Percentiles rank a stretch among this genome's conserved stretches.
Conservation (phyloP, 2,797 vertebrate genomes). For the Enteromius trimaculatus region DNA sequence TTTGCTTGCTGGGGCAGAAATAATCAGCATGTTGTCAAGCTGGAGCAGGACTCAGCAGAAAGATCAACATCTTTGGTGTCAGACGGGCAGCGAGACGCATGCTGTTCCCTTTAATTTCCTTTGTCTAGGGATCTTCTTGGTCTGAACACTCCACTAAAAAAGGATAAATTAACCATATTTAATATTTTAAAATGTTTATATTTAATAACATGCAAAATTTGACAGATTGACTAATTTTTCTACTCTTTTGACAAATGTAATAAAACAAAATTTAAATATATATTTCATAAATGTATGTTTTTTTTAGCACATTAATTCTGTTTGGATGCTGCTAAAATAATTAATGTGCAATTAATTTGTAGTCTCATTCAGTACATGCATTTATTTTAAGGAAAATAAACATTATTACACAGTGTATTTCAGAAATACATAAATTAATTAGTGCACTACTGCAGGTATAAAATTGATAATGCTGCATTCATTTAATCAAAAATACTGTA, state of each 20-base stretch:
- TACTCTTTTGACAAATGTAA: not conserved
- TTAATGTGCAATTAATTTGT: not conserved
- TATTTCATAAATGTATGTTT: not conserved
- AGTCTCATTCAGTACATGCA: not conserved
- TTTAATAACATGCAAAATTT: not conserved
- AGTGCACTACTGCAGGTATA: not conserved
- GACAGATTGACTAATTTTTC: not conserved
- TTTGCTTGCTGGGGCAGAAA: slow-evolving; percentile 37
- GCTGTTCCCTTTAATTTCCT: slow-evolving; percentile 25
- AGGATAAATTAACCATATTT: not conserved
- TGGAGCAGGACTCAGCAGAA: not conserved
- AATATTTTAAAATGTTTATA: not conserved
- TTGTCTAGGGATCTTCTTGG: slow-evolving; percentile 5
- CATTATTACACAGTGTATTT: not conserved
- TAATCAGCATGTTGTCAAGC: slow-evolving; percentile 41
- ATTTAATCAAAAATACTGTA: not conserved
- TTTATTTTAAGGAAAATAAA: not conserved
- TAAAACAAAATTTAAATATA: not conserved
- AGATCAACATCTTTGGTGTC: slow-evolving; percentile 26
- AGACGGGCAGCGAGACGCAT: not conserved
- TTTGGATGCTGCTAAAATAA: not conserved
- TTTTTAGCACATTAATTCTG: not conserved
- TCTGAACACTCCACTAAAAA: not conserved
- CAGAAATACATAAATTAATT: not conserved
- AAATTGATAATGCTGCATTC: not conserved